Evolutionary conservation across 2,888 invertebrate genomes (phyloP).

Genomic region (Chromoteleia sp.): DNA sequence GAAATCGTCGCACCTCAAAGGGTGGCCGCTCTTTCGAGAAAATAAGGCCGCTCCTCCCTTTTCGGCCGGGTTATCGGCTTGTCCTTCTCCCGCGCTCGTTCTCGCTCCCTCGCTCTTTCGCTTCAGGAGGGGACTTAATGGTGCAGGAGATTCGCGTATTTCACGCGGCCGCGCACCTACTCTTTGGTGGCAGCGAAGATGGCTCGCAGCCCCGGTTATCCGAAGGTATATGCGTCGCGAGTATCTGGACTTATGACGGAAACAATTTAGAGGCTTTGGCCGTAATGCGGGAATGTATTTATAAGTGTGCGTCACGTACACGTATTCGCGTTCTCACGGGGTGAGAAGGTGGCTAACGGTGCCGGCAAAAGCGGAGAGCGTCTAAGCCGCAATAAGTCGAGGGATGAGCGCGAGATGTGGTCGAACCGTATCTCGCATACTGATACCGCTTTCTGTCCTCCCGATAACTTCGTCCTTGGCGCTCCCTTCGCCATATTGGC

Average conservation of each 20-base stretch:
- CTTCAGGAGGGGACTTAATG: constrained; percentile 77
- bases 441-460: constrained; percentile 80
- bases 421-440: constrained; percentile 84
- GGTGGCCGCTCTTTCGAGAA: constrained; percentile 49
- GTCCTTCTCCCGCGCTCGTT: constrained; percentile 4
- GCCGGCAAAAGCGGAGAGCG: constrained; percentile 71
- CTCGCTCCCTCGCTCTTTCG: constrained; percentile 8
- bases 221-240: constrained; percentile 81
- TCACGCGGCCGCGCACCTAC: constrained; percentile 74
- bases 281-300: constrained; percentile 60
- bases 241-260: constrained; percentile 85
- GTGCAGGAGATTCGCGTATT: constrained; percentile 80
- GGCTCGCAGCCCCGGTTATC: constrained; percentile 77
- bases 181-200: constrained; percentile 68
- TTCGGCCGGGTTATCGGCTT: constrained; percentile 29
- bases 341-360: constrained; percentile 63
- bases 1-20: constrained; percentile 63
- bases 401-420: constrained; percentile 85
- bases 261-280: constrained; percentile 84
- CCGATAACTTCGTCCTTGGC: constrained; percentile 58
- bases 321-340: constrained; percentile 66
- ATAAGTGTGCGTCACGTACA: constrained; percentile 73
- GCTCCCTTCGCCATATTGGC: constrained; percentile 51
- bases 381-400: constrained; percentile 85
- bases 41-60: constrained; percentile 54